Evolutionary conservation across 2,888 invertebrate species (phyloP).

Genomic region (Acronicta alni): DNA sequence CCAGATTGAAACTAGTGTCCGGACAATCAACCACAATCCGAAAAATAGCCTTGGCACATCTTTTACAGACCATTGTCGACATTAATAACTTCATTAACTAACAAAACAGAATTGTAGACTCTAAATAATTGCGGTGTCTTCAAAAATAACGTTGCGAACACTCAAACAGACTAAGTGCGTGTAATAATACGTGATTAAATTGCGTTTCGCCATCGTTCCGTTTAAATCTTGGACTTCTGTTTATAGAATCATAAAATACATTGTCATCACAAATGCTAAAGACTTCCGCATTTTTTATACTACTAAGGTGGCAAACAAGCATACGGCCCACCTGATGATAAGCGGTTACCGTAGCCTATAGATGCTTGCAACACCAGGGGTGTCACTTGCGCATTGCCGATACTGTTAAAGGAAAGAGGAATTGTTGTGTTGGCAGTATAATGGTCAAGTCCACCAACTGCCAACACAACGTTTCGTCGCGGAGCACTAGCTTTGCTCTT

Average conservation of each 20-base stretch:
- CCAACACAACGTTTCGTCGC: no score
- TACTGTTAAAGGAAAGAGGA: no score
- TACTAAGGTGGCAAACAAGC: no score
- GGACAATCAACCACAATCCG: not conserved
- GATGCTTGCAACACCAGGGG: no score
- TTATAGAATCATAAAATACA: constrained; percentile 25
- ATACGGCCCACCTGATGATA: no score
- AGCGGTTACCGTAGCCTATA: no score
- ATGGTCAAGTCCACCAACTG: no score
- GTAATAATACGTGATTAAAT: constrained; percentile 21
- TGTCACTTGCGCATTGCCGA: no score
- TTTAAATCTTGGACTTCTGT: constrained; percentile 13
- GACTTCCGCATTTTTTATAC: constrained; percentile 31
- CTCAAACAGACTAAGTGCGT: constrained; percentile 3
- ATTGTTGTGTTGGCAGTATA: no score
- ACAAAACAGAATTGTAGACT: not conserved
- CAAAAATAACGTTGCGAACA: not conserved
- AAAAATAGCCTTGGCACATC: not conserved
- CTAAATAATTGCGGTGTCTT: not conserved
- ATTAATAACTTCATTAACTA: constrained; percentile 11
- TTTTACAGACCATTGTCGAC: not conserved
- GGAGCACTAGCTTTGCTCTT: no score
- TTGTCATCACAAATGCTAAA: constrained; percentile 25
- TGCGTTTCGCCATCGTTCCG: constrained; percentile 32
- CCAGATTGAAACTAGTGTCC: not conserved